Evolutionary conservation across 2,113 vertebrate genomes (phyloP).

Genomic region (Smithornis capensis): DNA sequence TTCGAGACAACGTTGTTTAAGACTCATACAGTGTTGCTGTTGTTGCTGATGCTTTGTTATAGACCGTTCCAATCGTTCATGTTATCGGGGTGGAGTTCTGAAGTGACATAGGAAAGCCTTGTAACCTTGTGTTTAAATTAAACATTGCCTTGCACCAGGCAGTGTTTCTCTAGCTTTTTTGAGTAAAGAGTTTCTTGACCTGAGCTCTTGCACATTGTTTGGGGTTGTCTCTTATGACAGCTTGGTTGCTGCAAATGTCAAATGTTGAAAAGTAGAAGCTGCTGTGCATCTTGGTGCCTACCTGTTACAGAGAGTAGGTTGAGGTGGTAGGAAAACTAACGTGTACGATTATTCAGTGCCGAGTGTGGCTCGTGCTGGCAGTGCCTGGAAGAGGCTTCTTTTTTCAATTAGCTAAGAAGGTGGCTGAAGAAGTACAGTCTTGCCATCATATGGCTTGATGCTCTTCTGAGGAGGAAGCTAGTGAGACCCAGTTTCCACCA

Average conservation of each 20-base stretch:
- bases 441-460: background rate
- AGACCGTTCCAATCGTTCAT: background rate
- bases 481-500: background rate
- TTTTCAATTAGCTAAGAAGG: background rate
- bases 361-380: background rate
- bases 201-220: background rate
- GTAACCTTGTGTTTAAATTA: background rate
- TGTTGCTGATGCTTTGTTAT: background rate
- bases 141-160: background rate
- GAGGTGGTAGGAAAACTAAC: background rate
- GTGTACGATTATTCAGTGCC: accelerated
- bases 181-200: background rate
- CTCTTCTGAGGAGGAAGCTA: background rate
- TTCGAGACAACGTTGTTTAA: background rate
- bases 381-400: background rate
- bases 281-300: accelerated
- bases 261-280: background rate
- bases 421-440: background rate
- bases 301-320: background rate
- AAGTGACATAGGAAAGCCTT: background rate
- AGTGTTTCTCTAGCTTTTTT: background rate
- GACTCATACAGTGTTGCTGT: background rate
- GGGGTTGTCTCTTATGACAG: background rate
- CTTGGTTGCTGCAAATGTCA: accelerated
- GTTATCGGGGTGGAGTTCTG: background rate